These are phyloP conservation scores for Metalampra italica DNA, from an alignment of 2,888 invertebrate species.

Conservation along the genomic window DNA sequence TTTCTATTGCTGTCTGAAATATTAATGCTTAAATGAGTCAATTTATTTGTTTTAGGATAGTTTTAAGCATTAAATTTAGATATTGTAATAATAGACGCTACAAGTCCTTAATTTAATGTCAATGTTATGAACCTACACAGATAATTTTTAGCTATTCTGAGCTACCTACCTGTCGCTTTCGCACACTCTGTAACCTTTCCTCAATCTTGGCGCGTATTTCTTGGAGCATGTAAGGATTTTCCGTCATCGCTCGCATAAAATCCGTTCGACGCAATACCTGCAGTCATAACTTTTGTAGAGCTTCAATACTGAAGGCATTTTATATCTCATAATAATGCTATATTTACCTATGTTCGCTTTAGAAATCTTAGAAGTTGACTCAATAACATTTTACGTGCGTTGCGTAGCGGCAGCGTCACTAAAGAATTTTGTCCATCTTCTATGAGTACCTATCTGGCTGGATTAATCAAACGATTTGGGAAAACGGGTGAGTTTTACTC, in stretches of 20 bases:
- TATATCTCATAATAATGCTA: not conserved
- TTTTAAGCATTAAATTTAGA: too few relatives aligned
- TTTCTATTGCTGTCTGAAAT: conserved; percentile 52
- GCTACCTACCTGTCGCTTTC: conserved; percentile 41
- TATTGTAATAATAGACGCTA: not conserved
- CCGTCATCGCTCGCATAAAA: conserved; percentile 59
- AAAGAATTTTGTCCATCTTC: too few relatives aligned
- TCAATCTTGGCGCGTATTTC: conserved; percentile 42
- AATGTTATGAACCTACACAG: too few relatives aligned
- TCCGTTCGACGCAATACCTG: conserved; percentile 62
- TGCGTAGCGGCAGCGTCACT: too few relatives aligned
- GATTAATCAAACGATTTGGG: too few relatives aligned
- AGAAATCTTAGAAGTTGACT: not conserved
- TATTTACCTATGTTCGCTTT: not conserved
- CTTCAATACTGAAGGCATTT: not conserved
- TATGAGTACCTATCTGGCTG: too few relatives aligned
- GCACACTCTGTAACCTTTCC: conserved; percentile 35
- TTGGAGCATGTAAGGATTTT: conserved; percentile 48
- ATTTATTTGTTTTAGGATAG: too few relatives aligned
- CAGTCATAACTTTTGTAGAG: not conserved
- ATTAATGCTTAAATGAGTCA: not conserved
- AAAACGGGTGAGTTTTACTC: too few relatives aligned
- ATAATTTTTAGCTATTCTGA: too few relatives aligned
- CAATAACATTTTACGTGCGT: not conserved
- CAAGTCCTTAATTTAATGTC: too few relatives aligned